Percentiles rank a stretch among this genome's conserved stretches.
Conservation (phyloP, 2,888 invertebrate genomes). For the Stenolophus ochropezus region DNA sequence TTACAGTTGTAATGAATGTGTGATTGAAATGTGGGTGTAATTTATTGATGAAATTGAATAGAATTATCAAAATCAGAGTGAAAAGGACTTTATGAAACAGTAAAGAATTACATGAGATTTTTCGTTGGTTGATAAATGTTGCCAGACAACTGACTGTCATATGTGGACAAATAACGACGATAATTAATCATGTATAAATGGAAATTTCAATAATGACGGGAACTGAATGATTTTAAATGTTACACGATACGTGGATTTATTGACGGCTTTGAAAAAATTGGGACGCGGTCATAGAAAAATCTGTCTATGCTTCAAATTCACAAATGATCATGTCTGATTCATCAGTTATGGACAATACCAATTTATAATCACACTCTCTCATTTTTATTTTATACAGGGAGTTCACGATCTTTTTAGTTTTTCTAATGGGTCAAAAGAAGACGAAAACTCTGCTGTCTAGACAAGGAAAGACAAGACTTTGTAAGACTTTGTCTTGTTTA, state of each 20-base stretch:
- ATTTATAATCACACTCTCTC: too few relatives aligned
- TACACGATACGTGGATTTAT: slow-evolving; percentile 15
- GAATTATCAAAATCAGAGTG: neutral
- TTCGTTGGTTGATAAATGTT: slow-evolving; percentile 10
- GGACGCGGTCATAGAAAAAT: too few relatives aligned
- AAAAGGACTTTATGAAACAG: neutral
- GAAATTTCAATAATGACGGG: slow-evolving; percentile 17
- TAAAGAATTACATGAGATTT: slow-evolving; percentile 1
- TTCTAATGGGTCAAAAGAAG: too few relatives aligned
- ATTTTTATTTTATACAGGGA: too few relatives aligned
- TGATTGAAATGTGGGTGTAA: neutral
- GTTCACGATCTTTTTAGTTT: too few relatives aligned
- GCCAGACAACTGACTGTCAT: slow-evolving; percentile 20
- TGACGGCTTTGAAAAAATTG: neutral
- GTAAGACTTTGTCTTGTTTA: too few relatives aligned
- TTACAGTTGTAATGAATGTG: neutral
- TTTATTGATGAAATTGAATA: neutral
- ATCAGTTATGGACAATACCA: too few relatives aligned
- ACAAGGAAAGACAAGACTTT: too few relatives aligned
- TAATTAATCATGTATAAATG: slow-evolving; percentile 33
- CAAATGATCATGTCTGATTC: too few relatives aligned
- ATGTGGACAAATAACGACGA: slow-evolving; percentile 32
- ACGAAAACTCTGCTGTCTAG: too few relatives aligned
- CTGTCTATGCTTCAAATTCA: too few relatives aligned
- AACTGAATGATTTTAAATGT: slow-evolving; percentile 31